A percentile compares a stretch with the other conserved stretches of the same genome.
Evolutionary conservation across 2,113 vertebrate species (phyloP).

Genomic region (Anthoscopus minutus): DNA sequence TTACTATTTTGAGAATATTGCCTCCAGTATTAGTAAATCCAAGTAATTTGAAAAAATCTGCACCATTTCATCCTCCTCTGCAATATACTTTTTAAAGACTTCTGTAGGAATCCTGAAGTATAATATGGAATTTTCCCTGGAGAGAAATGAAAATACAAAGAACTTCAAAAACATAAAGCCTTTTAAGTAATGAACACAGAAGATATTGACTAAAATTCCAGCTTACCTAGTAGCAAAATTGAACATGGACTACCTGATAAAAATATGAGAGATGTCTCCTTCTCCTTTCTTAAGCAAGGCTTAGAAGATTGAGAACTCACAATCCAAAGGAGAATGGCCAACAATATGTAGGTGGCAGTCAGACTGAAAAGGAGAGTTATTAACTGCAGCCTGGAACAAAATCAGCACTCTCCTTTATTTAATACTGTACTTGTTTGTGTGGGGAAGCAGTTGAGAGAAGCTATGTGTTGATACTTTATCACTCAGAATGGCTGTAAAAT

Average conservation of each 20-base stretch:
- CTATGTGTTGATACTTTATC: neutral
- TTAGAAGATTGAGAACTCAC: neutral
- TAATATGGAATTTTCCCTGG: neutral
- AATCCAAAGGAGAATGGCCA: neutral
- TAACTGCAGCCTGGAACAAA: neutral
- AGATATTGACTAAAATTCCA: neutral
- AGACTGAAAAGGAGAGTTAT: neutral
- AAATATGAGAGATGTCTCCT: neutral
- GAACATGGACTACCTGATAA: neutral
- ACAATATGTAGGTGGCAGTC: neutral
- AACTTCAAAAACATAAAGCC: neutral
- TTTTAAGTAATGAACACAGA: neutral
- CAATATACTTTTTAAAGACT: neutral
- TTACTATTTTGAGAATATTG: neutral
- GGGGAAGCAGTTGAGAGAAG: neutral
- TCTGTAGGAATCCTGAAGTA: neutral
- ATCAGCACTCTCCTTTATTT: neutral
- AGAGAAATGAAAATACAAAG: neutral
- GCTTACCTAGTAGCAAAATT: neutral
- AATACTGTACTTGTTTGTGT: neutral
- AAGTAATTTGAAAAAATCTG: neutral
- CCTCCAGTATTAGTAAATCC: neutral
- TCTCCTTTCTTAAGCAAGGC: neutral
- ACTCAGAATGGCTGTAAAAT: neutral
- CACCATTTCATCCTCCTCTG: fast-evolving